Base-by-base conservation (phyloP, 2,113 vertebrate species). In the Brachyhypopomus gauderio region DNA sequence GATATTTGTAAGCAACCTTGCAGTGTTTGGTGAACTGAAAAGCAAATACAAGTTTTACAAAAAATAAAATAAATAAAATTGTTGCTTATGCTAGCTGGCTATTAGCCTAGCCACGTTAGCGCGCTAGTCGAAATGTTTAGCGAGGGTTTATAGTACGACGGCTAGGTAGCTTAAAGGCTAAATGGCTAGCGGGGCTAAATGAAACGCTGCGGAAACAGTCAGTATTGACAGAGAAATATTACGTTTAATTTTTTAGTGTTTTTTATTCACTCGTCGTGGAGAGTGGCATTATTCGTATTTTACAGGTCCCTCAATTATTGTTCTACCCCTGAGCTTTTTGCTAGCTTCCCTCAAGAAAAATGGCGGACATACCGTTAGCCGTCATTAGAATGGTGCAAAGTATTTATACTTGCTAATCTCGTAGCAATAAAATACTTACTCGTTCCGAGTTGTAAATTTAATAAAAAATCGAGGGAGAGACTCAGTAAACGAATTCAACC, bases 301-400 rank as follows among this genome's bases (percentile, higher is more conserved):
- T 9, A 69, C 64, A 69, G 30, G 69, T 67, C 20, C 64, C 23
- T 22, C 22, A 72, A 70, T 58, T 27, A 17, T 69, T 22, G 62
- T 75, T 70, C 60, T 64, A 27, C 71, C 20, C 55, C 23, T 30
- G 79, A 73, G 67, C 64, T 79, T 27, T 73, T 77, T 48, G 79
- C 52, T 84, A 76, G 67, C 84, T 85, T 85, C 87, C 89, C 85
- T 86, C 79, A 85, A 85, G 45, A 90, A 88, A 89, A 85, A 90
- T 88, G 88, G 89, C 90, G 89, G 85, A 84, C 58, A 83, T 78
- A 87, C 82, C 84, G 84, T 87, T 87, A 86, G 81, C 87, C 83
- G 83, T 73, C 80, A 87, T 55, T 72, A 85, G 80, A 86, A 87
- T 83, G 83, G 77, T 71, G 80, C 80, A 80, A 84, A 82, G 82